These are phyloP conservation scores for Caenorhabditis macrosperma DNA, from an alignment of 2,888 invertebrate genomes.

Conservation along the genomic window DNA sequence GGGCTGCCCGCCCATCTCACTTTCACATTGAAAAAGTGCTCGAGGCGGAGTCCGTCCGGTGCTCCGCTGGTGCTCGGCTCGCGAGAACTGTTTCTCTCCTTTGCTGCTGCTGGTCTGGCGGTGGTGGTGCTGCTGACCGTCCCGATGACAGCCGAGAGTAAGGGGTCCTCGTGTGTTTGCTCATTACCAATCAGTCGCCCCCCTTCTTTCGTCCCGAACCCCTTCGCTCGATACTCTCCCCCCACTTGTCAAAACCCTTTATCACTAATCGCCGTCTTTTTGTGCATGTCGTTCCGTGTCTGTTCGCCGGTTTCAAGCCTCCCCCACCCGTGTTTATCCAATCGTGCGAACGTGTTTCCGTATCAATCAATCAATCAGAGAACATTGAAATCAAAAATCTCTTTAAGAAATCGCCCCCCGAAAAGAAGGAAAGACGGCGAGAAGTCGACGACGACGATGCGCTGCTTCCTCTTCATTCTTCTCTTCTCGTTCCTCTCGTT, in stretches of 20 bases:
- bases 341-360: neutral
- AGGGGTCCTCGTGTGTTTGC: slow-evolving; percentile 54
- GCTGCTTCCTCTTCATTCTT: slow-evolving; percentile 48
- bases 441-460: slow-evolving; percentile 15
- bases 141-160: neutral
- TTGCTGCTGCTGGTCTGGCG: no score
- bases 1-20: neutral
- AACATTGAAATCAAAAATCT: slow-evolving; percentile 30
- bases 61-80: neutral
- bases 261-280: neutral
- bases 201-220: neutral
- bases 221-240: neutral
- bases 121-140: neutral
- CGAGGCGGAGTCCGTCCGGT: neutral
- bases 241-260: neutral
- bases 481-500: slow-evolving; percentile 19
- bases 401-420: neutral
- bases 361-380: neutral
- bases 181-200: slow-evolving; percentile 54
- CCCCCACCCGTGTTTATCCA: neutral
- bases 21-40: neutral
- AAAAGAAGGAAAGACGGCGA: neutral
- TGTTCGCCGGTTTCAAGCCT: neutral
- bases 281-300: neutral
- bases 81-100: neutral